A percentile compares a stretch with the other conserved stretches of the same genome.
phyloP scores from a whole-genome alignment of 2,113 vertebrate species.

The Bungarus multicinctus region DNA sequence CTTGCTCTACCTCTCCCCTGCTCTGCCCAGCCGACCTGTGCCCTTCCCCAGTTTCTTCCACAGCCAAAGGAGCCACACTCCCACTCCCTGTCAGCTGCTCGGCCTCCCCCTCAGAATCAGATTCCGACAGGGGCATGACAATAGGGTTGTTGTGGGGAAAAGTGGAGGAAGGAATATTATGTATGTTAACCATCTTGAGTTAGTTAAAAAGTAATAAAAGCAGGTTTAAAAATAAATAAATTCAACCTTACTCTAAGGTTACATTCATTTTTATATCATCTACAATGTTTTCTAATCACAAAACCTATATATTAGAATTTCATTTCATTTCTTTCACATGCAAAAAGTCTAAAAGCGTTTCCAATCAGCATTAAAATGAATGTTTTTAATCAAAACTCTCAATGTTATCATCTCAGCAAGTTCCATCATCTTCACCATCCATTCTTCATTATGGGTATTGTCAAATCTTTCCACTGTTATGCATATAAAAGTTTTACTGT shows the following conservation, averaged over 20 bases:
- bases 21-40: no score
- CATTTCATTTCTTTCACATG: not conserved
- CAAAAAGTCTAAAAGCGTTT: not conserved
- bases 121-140: no score
- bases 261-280: not conserved
- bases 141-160: not conserved
- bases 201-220: not conserved
- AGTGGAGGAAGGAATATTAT: not conserved
- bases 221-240: not conserved
- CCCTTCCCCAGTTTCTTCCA: no score
- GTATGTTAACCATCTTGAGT: not conserved
- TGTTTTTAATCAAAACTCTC: not conserved
- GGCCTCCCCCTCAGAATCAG: no score
- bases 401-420: not conserved
- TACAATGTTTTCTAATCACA: not conserved
- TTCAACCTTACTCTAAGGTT: not conserved
- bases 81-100: no score
- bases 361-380: not conserved
- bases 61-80: no score
- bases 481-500: not conserved
- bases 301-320: not conserved
- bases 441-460: not conserved
- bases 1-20: no score
- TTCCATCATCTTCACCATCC: not conserved
- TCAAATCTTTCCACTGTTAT: not conserved